Percentiles rank a stretch among this genome's conserved stretches.
phyloP scores from a whole-genome alignment of 2,113 vertebrate species.

The Elaphurus davidianus region DNA sequence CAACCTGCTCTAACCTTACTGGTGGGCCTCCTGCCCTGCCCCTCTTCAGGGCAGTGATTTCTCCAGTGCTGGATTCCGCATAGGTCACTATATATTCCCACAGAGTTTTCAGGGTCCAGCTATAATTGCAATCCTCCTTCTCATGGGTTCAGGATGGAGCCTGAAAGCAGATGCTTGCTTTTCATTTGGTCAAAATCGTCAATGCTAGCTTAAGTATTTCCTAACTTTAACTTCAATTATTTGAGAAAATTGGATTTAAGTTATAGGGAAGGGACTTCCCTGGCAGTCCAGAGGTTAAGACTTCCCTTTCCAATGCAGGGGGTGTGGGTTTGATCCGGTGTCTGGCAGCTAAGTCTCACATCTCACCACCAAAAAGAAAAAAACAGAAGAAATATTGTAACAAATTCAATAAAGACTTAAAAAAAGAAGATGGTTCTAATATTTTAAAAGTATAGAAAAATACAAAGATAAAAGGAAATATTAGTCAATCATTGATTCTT shows the following conservation, averaged over 20 bases:
- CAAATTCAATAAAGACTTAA: not conserved
- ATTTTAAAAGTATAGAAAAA: not conserved
- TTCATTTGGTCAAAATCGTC: not conserved
- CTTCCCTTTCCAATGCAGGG: not conserved
- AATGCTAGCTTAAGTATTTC: not conserved
- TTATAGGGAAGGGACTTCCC: not conserved
- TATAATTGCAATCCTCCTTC: rapidly evolving
- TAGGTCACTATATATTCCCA: not conserved
- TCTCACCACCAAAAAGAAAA: not conserved
- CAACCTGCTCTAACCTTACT: not conserved
- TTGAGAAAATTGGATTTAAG: not conserved
- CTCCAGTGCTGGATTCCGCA: not conserved
- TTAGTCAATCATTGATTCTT: not conserved
- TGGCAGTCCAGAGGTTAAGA: not conserved
- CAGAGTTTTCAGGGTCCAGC: not conserved
- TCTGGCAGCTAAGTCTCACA: not conserved
- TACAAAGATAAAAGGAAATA: not conserved
- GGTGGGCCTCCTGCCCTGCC: not conserved
- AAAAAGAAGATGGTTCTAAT: not conserved
- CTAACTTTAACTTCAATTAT: not conserved
- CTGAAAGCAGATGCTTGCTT: not conserved
- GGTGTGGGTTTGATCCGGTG: not conserved
- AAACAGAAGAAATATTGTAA: not conserved
- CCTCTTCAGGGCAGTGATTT: too few species aligned
- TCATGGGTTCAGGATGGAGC: not conserved